A percentile compares a stretch with the other conserved stretches of the same genome.
These are phyloP conservation scores for Lutjanus argentimaculatus DNA, from an alignment of 2,797 vertebrate species.

Conservation along the genomic window DNA sequence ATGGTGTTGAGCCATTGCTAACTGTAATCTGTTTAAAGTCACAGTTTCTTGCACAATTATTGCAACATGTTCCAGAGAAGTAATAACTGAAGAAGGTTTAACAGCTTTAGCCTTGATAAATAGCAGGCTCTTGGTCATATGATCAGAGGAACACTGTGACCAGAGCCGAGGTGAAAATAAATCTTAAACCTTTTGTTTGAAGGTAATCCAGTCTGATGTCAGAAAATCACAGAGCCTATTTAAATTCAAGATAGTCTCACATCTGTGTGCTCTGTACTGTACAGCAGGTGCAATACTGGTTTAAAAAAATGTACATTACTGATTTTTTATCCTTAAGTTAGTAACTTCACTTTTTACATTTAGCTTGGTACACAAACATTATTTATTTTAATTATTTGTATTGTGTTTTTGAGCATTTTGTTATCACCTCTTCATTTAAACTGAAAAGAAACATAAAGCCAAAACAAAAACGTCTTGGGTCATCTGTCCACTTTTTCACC, in stretches of 20 bases:
- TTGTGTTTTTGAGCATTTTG: too few species aligned
- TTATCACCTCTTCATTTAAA: too few species aligned
- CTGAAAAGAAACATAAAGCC: too few species aligned
- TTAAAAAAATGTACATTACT: neutral
- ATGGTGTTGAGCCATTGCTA: too few species aligned
- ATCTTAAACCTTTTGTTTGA: constrained; percentile 54
- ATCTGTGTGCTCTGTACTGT: neutral
- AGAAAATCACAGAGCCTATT: constrained; percentile 34
- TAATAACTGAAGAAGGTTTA: constrained; percentile 1
- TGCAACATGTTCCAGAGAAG: neutral
- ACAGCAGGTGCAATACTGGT: neutral
- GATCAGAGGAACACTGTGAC: constrained; percentile 54
- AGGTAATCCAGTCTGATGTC: constrained; percentile 57
- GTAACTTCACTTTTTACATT: too few species aligned
- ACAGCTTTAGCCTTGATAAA: constrained; percentile 29
- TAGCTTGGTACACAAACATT: too few species aligned
- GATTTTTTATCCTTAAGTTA: too few species aligned
- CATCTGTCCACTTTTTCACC: too few species aligned
- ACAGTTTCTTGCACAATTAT: neutral
- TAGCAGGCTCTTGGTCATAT: constrained; percentile 46
- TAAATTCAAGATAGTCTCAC: neutral
- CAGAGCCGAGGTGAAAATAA: constrained; percentile 52
- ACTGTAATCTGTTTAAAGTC: neutral
- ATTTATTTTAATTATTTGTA: too few species aligned
- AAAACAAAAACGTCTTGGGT: too few species aligned